Evolutionary conservation across 2,888 invertebrate species (phyloP).

Genomic region (Lasioglossum lativentre): DNA sequence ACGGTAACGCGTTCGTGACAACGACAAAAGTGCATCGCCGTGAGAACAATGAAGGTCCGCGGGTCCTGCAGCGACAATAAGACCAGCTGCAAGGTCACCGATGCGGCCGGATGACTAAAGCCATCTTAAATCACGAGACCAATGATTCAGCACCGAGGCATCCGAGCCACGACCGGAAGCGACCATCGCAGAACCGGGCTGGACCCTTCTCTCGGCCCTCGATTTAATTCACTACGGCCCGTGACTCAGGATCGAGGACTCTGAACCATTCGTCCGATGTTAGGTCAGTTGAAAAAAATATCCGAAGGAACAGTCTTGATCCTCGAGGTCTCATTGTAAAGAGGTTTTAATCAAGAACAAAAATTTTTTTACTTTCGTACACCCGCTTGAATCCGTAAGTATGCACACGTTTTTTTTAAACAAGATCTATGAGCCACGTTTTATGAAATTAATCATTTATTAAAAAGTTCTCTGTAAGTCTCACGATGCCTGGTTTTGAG

Average conservation of each 20-base stretch:
- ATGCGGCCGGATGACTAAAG: constrained; percentile 60
- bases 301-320: not conserved
- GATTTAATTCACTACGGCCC: constrained; percentile 54
- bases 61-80: constrained; percentile 44
- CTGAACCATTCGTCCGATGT: constrained; percentile 23
- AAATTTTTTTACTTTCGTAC: too few species aligned
- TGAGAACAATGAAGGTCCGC: constrained; percentile 61
- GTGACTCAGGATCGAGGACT: constrained; percentile 60
- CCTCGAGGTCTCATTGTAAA: not conserved
- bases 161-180: constrained; percentile 71
- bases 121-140: constrained; percentile 48
- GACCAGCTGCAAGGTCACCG: constrained; percentile 62
- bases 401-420: not conserved
- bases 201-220: constrained; percentile 39
- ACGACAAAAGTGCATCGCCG: constrained; percentile 56
- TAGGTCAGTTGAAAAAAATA: constrained; percentile 7
- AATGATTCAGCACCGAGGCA: constrained; percentile 75
- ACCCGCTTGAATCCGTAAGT: too few species aligned
- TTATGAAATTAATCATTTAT: not conserved
- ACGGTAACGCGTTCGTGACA: constrained; percentile 50
- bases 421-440: not conserved
- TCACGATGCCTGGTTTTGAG: constrained; percentile 24
- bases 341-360: not conserved
- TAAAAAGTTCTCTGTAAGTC: not conserved
- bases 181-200: constrained; percentile 19